A percentile compares a stretch with the other conserved stretches of the same genome.
Conservation (phyloP, 2,113 vertebrate species). For the Holacanthus passer region DNA sequence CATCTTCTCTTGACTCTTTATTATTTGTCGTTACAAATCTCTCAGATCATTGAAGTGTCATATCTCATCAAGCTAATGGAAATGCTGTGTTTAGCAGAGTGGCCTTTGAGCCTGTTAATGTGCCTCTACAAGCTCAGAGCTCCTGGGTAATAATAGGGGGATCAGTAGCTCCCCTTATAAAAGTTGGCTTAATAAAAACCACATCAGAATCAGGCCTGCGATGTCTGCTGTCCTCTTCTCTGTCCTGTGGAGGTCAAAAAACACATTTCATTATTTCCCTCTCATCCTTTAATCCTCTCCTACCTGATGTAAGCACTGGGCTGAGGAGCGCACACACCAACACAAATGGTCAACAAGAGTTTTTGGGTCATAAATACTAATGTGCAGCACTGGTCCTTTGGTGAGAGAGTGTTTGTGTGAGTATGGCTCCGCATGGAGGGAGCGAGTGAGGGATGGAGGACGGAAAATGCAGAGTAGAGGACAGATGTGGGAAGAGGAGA, state of each 20-base stretch:
- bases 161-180: conserved; percentile 58
- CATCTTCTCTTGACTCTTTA: background rate
- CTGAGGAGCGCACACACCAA: conserved; percentile 29
- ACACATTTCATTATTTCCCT: conserved; percentile 77
- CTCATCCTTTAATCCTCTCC: conserved; percentile 79
- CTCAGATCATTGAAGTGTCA: conserved; percentile 36
- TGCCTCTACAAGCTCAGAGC: conserved; percentile 31
- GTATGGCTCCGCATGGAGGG: conserved; percentile 11
- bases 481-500: conserved; percentile 20
- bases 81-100: conserved; percentile 24
- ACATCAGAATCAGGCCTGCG: conserved; percentile 47
- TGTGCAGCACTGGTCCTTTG: conserved; percentile 10
- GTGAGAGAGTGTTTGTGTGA: conserved; percentile 21
- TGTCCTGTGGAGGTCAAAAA: conserved; percentile 75
- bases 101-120: conserved; percentile 44
- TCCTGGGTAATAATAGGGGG: conserved; percentile 51
- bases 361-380: conserved; percentile 55
- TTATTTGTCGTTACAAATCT: conserved; percentile 32
- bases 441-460: background rate
- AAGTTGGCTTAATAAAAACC: conserved; percentile 61
- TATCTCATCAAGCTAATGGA: conserved; percentile 68
- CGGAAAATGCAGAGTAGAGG: conserved; percentile 30
- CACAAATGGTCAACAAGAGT: conserved; percentile 55
- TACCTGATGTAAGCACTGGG: conserved; percentile 55
- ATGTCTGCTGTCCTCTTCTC: conserved; percentile 41